Conservation (phyloP, 1,140 invertebrate genomes). For the Drosophila triauraria region DNA sequence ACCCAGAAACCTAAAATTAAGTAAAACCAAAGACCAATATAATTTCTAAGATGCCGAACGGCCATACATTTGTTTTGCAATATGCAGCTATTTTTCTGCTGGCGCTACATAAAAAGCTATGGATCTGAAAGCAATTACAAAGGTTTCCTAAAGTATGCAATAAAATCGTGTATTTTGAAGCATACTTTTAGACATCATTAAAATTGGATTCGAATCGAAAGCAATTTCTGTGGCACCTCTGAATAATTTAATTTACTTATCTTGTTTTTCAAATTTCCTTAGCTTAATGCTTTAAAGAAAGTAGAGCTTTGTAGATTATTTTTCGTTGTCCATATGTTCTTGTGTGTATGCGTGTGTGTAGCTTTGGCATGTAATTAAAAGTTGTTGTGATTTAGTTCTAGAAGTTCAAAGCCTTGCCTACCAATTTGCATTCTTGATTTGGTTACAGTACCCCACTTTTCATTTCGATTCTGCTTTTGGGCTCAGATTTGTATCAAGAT, state of each 20-base stretch:
- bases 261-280: not conserved
- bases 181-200: not conserved
- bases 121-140: no score
- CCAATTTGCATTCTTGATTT: conserved; percentile 25
- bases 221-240: not conserved
- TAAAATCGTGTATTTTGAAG: not conserved
- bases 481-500: not conserved
- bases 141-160: not conserved
- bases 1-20: not conserved
- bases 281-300: not conserved
- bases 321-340: conserved; percentile 13
- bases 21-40: not conserved
- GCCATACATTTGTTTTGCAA: no score
- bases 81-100: no score
- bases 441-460: not conserved
- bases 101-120: no score
- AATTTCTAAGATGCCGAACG: no score
- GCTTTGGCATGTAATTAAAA: conserved; percentile 43
- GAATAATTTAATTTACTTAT: conserved; percentile 7
- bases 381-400: conserved; percentile 1
- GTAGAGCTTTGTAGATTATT: conserved; percentile 11
- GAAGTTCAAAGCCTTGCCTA: not conserved
- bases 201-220: not conserved
- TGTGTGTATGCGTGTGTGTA: conserved; percentile 15
- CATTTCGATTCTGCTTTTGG: not conserved